Evolutionary conservation across 2,888 invertebrate genomes (phyloP), one percentile per base, ranked within the genome.

Genomic region (Tenthredo livida): DNA sequence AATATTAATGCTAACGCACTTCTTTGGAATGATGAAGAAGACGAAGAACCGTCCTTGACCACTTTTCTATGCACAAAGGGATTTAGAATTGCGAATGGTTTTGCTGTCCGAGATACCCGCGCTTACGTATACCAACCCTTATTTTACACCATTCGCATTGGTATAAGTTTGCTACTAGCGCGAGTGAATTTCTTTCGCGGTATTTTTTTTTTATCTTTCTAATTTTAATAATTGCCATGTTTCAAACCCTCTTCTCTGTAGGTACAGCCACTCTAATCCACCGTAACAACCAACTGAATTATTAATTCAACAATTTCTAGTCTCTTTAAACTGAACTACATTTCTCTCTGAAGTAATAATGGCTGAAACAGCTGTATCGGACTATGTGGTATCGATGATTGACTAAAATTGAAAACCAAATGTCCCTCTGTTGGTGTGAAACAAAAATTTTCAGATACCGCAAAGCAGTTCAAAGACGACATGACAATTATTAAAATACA

Each of bases 81-180:
- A 33, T 80, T 61, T 29, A 25, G 50, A 80, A 80, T 80, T 58
- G 58, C 37, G 33, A 80, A 21, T 15, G 58, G 40, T 80, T 61
- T 80, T 61, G 58, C 58, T 50, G n/a, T n/a, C 9, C 33, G 37
- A 40, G 5, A 43, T 5, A 73, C 72, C 72, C 4, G 33, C 29
- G 43, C 72, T 54, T 15, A 10, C 77, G 84, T 85, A 83, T 50
- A 77, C 58, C 85, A 86, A 84, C 87, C 86, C 88, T 86, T 86
- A 86, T 88, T 77, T 43, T 29, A 25, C 50, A 83, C 70, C 80
- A 58, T 10, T 73, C 72, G 37, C 40, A 21, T 43, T 4, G 21
- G 4, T 33, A n/a, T n/a, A n/a, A 67, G 67, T 33, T 84, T 82
- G 61, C 61, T 54, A 65, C 21, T 67, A 61, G 43, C 73, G 10